Conservation (phyloP, 2,888 invertebrate genomes). For the Timandra comae region DNA sequence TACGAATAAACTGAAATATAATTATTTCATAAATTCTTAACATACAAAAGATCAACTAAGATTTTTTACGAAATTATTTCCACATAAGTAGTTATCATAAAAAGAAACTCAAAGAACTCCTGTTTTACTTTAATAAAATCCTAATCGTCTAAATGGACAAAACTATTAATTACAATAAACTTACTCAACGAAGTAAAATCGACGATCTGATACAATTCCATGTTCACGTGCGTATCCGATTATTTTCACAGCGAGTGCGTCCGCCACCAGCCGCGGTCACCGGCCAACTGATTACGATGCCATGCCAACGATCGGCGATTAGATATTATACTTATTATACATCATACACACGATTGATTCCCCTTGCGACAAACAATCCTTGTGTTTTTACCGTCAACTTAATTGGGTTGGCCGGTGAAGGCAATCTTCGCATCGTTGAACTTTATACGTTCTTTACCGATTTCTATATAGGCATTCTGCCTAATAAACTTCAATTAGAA, state of each 20-base stretch:
- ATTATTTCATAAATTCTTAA: too few species aligned
- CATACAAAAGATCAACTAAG: too few species aligned
- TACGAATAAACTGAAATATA: too few species aligned
- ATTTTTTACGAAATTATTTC: too few species aligned
- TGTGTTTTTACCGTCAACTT: constrained; percentile 2
- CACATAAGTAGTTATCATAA: too few species aligned
- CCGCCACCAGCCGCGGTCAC: constrained; percentile 42
- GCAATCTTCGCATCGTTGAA: constrained; percentile 7
- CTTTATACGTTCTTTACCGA: too few species aligned
- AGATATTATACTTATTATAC: too few species aligned
- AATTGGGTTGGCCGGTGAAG: too few species aligned
- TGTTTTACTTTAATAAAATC: constrained; percentile 5
- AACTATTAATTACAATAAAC: too few species aligned
- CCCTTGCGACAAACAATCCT: constrained; percentile 26
- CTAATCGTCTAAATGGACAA: too few species aligned
- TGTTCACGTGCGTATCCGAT: constrained; percentile 27
- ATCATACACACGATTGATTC: constrained; percentile 50
- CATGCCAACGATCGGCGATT: constrained; percentile 58
- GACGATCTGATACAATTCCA: constrained; percentile 55
- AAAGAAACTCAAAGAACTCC: not conserved
- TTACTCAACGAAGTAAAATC: constrained; percentile 58
- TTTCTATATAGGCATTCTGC: too few species aligned
- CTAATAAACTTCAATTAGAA: too few species aligned
- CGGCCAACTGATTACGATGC: constrained; percentile 57
- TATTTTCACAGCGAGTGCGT: constrained; percentile 33